Base-by-base conservation (phyloP, 2,113 vertebrate species). In the Eidolon helvum region DNA sequence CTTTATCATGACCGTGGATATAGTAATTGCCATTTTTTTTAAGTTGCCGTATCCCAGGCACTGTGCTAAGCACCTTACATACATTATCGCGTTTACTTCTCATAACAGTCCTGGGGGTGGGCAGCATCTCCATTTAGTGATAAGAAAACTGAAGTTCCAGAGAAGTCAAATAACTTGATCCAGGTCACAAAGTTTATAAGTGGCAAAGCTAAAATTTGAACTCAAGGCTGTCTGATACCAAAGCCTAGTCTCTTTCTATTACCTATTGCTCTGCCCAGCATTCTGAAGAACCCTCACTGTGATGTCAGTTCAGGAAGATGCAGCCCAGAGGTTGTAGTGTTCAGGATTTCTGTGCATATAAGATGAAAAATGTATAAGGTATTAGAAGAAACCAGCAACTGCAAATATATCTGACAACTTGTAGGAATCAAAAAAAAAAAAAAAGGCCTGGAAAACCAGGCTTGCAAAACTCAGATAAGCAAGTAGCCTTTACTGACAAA, bases 281-380 rank as follows among this genome's bases (percentile, higher is more conserved):
- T 10, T 57, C 16, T 26, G 2, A 91, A 12, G 79, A 10, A 65
- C 1, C 4, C 30, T 21, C 50, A 14, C 5, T 6, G 0, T 38
- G 43, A 55, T 28, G 30, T 63, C 10, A 0, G 50, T 24, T 86
- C 57, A 59, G 35, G 33, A n/a, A 69, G 33, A 10, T n/a, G 21
- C 63, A 87, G 72, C n/a, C 45, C 33, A n/a, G 69, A 85, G 86
- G n/a, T 38, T 8, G 79, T 35, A 61, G 18, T 88, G 48, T 75
- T 97, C 66, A 90, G 85, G 85, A 91, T 94, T 96, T 97, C 78
- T 95, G 45, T 90, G 69, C 68, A 89, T 97, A 97, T 94, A 90
- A 96, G 97, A 92, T 96, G 48, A 94, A 96, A 97, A 97, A 38
- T 26, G 15, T 92, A 90, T 80, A 88, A 86, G 12, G 66, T 94